Conservation (phyloP, 2,797 vertebrate species). For the Microctenopoma steveboyesi region DNA sequence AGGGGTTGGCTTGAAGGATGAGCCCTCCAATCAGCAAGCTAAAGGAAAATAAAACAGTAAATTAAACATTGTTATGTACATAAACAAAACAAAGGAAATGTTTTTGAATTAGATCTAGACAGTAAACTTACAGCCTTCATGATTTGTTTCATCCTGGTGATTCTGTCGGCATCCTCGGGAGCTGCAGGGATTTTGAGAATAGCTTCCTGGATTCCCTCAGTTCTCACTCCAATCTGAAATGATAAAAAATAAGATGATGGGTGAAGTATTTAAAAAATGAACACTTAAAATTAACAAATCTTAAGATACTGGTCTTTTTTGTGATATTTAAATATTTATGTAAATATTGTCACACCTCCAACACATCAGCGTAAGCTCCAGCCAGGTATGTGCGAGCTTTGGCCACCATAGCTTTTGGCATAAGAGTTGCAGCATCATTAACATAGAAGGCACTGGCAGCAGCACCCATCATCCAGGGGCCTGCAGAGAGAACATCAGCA, state of each 20-base stretch:
- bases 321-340: neutral
- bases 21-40: slow-evolving; percentile 86
- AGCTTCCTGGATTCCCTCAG: slow-evolving; percentile 83
- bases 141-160: slow-evolving; percentile 77
- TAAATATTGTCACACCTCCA: slow-evolving; percentile 80
- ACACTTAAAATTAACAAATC: too few species aligned
- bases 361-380: slow-evolving; percentile 81
- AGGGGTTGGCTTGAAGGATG: slow-evolving; percentile 75
- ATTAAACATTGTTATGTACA: neutral
- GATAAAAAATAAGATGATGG: neutral
- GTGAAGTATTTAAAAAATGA: too few species aligned
- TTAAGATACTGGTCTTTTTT: neutral
- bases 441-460: slow-evolving; percentile 81
- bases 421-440: slow-evolving; percentile 79
- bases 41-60: slow-evolving; percentile 21
- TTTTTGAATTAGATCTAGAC: neutral
- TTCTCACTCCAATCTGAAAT: slow-evolving; percentile 81
- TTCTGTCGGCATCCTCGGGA: slow-evolving; percentile 59
- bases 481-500: slow-evolving; percentile 46
- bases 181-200: slow-evolving; percentile 71
- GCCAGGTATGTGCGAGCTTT: slow-evolving; percentile 83
- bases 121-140: slow-evolving; percentile 80
- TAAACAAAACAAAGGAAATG: neutral
- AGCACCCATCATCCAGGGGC: slow-evolving; percentile 81
- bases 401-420: slow-evolving; percentile 78